These are phyloP conservation scores for Tetragonula carbonaria DNA, from an alignment of 2,888 invertebrate genomes.

Conservation along the genomic window DNA sequence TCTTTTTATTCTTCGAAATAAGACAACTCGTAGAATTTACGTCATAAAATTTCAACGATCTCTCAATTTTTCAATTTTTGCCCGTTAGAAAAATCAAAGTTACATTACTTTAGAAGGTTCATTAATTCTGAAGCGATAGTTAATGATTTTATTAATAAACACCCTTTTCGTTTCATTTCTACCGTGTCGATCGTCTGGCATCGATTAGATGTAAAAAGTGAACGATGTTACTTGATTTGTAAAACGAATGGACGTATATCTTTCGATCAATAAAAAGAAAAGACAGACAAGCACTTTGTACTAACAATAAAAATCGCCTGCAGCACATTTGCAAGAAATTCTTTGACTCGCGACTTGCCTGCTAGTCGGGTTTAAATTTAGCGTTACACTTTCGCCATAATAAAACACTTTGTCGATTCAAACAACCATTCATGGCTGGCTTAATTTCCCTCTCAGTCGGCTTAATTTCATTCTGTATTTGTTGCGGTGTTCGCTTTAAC, in stretches of 20 bases:
- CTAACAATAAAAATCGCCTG: neutral
- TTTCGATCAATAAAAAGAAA: neutral
- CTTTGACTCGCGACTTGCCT: slow-evolving; percentile 12
- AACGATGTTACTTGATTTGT: neutral
- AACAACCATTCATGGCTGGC: slow-evolving; percentile 10
- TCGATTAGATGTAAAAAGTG: neutral
- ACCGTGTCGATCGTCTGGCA: neutral
- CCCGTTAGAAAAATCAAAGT: no score
- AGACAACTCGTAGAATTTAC: no score
- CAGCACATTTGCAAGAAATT: slow-evolving; percentile 10
- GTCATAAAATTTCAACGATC: no score
- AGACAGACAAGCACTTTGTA: neutral
- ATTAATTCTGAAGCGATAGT: no score
- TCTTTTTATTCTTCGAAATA: no score
- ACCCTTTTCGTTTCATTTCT: no score
- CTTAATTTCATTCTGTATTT: slow-evolving; percentile 26
- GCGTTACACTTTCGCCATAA: neutral
- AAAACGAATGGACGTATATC: neutral
- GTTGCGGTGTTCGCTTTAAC: slow-evolving; percentile 27
- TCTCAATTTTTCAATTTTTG: no score
- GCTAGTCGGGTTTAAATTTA: neutral
- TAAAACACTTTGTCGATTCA: slow-evolving; percentile 4
- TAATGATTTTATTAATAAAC: no score
- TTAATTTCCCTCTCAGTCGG: slow-evolving; percentile 5
- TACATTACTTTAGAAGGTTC: no score